A percentile compares a stretch with the other conserved stretches of the same genome.
Conservation (phyloP, 1,140 invertebrate genomes). For the Psilanteris sp. region DNA sequence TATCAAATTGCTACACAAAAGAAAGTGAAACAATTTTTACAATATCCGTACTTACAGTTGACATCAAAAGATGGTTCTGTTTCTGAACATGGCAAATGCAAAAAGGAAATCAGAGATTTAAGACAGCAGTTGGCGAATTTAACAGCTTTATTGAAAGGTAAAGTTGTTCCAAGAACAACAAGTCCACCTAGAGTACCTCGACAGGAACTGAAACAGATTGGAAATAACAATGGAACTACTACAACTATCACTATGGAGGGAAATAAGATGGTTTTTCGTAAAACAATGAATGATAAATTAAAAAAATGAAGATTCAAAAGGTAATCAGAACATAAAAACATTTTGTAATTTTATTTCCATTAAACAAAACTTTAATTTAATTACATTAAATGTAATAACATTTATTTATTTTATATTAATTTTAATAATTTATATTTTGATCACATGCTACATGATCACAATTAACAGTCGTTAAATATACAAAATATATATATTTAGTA, state of each 20-base stretch:
- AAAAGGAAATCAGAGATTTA: constrained; percentile 71
- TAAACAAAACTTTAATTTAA: no score
- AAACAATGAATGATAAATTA: constrained; percentile 76
- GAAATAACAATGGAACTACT: constrained; percentile 80
- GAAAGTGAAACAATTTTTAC: constrained; percentile 83
- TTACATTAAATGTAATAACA: no score
- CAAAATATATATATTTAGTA: no score
- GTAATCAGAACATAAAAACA: no score
- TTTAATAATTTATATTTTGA: no score
- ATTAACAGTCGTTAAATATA: no score
- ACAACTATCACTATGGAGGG: constrained; percentile 88
- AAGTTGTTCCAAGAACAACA: constrained; percentile 54
- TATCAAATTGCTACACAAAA: constrained; percentile 81
- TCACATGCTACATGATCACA: no score
- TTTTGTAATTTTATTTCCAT: no score
- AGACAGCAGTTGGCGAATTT: constrained; percentile 70
- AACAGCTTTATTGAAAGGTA: constrained; percentile 68
- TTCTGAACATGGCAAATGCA: constrained; percentile 69
- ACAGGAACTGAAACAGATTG: constrained; percentile 70
- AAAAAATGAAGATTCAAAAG: constrained; percentile 71
- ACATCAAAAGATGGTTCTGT: constrained; percentile 80
- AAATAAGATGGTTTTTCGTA: constrained; percentile 88
- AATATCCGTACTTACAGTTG: constrained; percentile 82
- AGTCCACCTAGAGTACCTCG: constrained; percentile 68
- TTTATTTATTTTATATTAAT: no score